phyloP scores from a whole-genome alignment of 1,140 invertebrate species.

The Bombus consobrinus region DNA sequence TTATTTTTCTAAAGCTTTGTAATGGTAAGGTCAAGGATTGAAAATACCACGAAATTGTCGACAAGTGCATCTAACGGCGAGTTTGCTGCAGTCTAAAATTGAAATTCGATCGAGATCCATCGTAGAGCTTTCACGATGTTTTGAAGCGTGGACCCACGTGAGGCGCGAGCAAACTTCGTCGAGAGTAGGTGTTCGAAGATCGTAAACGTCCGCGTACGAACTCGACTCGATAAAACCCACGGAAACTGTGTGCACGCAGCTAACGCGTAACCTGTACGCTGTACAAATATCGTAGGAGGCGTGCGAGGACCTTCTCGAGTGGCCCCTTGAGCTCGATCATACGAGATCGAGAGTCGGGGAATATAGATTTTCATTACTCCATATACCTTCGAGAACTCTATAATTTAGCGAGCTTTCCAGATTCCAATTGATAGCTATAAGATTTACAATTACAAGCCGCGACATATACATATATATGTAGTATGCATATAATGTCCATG shows the following conservation, averaged over 20 bases:
- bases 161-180: constrained; percentile 18
- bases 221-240: constrained; percentile 66
- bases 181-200: constrained; percentile 67
- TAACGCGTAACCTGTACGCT: constrained; percentile 53
- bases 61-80: not conserved
- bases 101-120: not conserved
- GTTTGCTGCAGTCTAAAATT: not conserved
- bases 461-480: not conserved
- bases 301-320: not conserved
- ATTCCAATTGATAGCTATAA: not conserved
- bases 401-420: not conserved
- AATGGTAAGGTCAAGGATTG: not conserved
- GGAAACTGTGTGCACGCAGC: constrained; percentile 41
- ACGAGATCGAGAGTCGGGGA: not conserved
- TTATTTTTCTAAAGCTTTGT: too few species aligned
- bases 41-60: not conserved
- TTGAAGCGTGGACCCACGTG: constrained; percentile 20
- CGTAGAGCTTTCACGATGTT: constrained; percentile 24
- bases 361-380: too few species aligned
- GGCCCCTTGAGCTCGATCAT: not conserved
- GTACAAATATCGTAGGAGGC: constrained; percentile 36
- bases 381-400: not conserved
- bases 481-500: too few species aligned
- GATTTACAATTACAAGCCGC: not conserved
- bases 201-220: constrained; percentile 61